Evolutionary conservation across 2,797 vertebrate species (phyloP).

Genomic region (Tenualosa thibaudeaui): DNA sequence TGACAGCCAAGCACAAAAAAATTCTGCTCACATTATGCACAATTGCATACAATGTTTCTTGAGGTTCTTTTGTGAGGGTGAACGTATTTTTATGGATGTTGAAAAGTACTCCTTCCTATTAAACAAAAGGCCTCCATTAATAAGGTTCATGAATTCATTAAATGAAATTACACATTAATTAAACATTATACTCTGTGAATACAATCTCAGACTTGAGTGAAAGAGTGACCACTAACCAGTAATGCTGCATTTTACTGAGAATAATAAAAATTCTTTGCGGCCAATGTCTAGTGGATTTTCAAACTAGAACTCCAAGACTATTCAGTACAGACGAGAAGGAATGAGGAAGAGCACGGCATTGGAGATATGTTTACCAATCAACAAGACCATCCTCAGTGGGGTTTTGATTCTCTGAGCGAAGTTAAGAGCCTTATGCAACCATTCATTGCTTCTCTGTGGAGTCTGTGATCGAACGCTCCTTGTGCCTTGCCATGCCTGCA

Average conservation of each 20-base stretch:
- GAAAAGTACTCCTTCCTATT: neutral
- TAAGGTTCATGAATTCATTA: neutral
- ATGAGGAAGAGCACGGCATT: neutral
- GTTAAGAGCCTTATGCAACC: neutral
- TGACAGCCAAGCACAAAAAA: neutral
- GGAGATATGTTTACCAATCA: neutral
- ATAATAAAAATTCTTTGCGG: too few relatives aligned
- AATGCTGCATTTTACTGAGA: too few relatives aligned
- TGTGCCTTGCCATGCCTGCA: neutral
- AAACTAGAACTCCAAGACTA: neutral
- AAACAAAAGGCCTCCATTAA: neutral
- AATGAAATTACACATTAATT: neutral
- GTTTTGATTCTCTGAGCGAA: neutral
- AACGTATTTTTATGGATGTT: neutral
- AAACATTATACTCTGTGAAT: too few relatives aligned
- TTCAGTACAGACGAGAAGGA: neutral
- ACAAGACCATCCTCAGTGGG: neutral
- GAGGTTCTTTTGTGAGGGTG: too few relatives aligned
- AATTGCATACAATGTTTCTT: too few relatives aligned
- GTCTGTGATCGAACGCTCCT: neutral
- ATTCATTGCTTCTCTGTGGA: neutral
- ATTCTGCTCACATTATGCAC: neutral
- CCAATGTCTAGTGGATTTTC: too few relatives aligned
- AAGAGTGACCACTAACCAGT: too few relatives aligned
- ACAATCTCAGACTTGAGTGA: too few relatives aligned